A percentile compares a stretch with the other conserved stretches of the same genome.
Conservation (phyloP, 2,113 vertebrate genomes). For the Erpornis zantholeuca region DNA sequence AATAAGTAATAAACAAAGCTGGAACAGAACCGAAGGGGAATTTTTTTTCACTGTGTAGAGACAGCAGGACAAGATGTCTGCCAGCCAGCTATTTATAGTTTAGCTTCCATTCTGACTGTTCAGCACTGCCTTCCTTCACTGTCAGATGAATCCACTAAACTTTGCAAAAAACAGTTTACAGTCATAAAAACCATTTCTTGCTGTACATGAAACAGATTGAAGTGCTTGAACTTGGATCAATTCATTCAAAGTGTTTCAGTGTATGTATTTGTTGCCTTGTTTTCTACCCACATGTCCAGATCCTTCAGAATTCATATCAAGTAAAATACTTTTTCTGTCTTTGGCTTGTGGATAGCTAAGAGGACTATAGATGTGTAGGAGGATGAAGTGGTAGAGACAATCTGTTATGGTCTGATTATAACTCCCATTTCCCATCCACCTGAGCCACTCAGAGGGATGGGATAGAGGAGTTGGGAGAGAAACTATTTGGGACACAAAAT, state of each 20-base stretch:
- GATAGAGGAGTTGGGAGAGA: background rate
- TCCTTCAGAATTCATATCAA: background rate
- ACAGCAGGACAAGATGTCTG: background rate
- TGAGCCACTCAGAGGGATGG: rapidly evolving
- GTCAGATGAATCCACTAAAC: background rate
- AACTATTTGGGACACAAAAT: background rate
- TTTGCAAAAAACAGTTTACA: background rate
- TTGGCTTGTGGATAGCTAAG: background rate
- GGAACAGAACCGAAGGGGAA: background rate
- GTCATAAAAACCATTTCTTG: background rate
- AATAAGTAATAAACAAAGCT: background rate
- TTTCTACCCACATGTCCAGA: background rate
- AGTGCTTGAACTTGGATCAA: background rate
- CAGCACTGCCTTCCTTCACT: background rate
- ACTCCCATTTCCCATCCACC: background rate
- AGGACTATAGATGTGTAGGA: background rate
- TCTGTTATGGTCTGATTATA: background rate
- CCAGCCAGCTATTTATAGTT: background rate
- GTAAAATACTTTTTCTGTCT: background rate
- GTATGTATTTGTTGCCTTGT: rapidly evolving
- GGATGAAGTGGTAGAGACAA: background rate
- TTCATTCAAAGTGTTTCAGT: background rate
- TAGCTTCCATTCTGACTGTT: background rate
- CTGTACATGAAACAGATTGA: background rate
- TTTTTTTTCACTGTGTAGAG: background rate